Conservation (phyloP, 2,113 vertebrate species). For the Smithornis capensis region DNA sequence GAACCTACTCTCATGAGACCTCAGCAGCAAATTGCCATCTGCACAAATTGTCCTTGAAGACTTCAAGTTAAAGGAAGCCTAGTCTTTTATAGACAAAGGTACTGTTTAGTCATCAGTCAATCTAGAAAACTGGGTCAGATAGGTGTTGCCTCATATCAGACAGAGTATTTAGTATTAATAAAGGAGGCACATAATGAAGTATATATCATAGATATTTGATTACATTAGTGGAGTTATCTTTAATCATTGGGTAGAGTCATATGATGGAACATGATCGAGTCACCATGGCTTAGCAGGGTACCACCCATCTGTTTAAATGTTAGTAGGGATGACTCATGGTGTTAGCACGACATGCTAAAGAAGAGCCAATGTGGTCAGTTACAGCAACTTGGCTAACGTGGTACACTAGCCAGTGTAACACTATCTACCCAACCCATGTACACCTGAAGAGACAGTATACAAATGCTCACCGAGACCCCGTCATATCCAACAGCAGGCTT, state of each 20-base stretch:
- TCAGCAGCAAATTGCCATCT: not conserved
- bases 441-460: not conserved
- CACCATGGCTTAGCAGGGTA: not conserved
- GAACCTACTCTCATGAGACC: not conserved
- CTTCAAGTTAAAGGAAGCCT: not conserved
- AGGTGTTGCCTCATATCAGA: not conserved
- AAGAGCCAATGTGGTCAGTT: not conserved
- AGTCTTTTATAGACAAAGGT: not conserved
- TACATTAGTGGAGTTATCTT: conserved; percentile 5
- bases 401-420: not conserved
- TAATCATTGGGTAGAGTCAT: not conserved
- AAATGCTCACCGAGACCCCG: not conserved
- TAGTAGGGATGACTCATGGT: conserved; percentile 19
- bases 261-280: conserved; percentile 33
- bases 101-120: not conserved
- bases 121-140: not conserved
- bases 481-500: not conserved
- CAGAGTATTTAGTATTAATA: not conserved
- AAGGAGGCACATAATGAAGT: not conserved
- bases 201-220: not conserved
- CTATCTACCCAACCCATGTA: not conserved
- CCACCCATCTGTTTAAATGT: conserved; percentile 48
- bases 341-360: not conserved
- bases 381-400: not conserved
- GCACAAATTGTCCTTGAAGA: not conserved